Percentiles rank a stretch among this genome's conserved stretches.
Conservation (phyloP, 2,888 invertebrate species). For the Graphium colonna region DNA sequence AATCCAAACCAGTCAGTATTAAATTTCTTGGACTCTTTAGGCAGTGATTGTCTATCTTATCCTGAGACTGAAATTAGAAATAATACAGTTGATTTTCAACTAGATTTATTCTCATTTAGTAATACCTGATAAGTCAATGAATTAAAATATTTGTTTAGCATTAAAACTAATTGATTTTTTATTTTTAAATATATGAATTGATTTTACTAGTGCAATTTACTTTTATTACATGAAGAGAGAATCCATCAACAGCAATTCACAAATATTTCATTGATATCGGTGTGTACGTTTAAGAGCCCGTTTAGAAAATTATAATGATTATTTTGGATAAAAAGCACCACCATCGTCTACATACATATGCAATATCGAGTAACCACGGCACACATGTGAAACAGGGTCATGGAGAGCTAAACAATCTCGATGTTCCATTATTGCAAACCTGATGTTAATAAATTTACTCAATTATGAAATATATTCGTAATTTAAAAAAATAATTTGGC, state of each 20-base stretch:
- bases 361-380: too few relatives aligned
- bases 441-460: too few relatives aligned
- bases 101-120: conserved; percentile 69
- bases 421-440: too few relatives aligned
- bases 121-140: conserved; percentile 38
- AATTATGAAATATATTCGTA: too few relatives aligned
- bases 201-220: conserved; percentile 5
- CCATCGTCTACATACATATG: too few relatives aligned
- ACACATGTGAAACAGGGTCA: too few relatives aligned
- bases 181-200: conserved; percentile 16
- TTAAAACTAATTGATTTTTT: conserved; percentile 4
- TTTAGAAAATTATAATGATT: too few relatives aligned
- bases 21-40: conserved; percentile 64
- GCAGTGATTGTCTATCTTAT: conserved; percentile 59
- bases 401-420: too few relatives aligned
- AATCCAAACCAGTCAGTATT: conserved; percentile 61
- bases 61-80: conserved; percentile 67
- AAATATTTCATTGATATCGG: too few relatives aligned
- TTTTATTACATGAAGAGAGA: conserved; percentile 5
- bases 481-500: too few relatives aligned
- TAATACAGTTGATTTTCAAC: conserved; percentile 62
- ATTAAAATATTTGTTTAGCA: conserved; percentile 21
- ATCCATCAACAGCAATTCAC: conserved; percentile 19
- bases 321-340: too few relatives aligned
- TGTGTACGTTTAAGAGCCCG: too few relatives aligned